A percentile compares a stretch with the other conserved stretches of the same genome.
Evolutionary conservation across 2,888 invertebrate genomes (phyloP).

Genomic region (Lochmaea capreae): DNA sequence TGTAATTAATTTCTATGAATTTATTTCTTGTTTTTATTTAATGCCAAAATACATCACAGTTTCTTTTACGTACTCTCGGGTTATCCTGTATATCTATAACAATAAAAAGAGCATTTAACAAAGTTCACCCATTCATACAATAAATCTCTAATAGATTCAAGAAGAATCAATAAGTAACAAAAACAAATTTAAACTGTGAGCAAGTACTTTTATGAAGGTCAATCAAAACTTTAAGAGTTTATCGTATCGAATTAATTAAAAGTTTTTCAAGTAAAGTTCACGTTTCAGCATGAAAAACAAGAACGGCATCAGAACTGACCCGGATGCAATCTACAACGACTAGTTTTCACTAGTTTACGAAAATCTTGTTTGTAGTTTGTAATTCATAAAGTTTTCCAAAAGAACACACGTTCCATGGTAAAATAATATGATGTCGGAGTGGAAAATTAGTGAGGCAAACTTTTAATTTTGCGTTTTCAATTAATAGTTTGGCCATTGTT

Average conservation of each 20-base stretch:
- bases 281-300: not conserved
- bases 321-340: constrained; percentile 9
- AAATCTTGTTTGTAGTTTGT: constrained; percentile 20
- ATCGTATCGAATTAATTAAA: constrained; percentile 17
- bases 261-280: constrained; percentile 11
- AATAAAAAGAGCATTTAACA: no score
- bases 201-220: not conserved
- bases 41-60: no score
- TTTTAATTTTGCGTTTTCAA: not conserved
- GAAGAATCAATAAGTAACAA: not conserved
- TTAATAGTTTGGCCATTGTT: not conserved
- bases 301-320: constrained; percentile 1
- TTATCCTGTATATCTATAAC: no score
- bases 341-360: constrained; percentile 11
- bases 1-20: no score
- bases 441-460: not conserved
- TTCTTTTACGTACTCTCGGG: no score
- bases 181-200: not conserved
- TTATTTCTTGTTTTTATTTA: no score
- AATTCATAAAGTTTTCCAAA: constrained; percentile 13
- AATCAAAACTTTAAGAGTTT: not conserved
- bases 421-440: not conserved
- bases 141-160: not conserved
- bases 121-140: no score
- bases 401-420: constrained; percentile 2